Evolutionary conservation across 2,888 invertebrate species (phyloP).

Genomic region (Leptinotarsa peninsularis): DNA sequence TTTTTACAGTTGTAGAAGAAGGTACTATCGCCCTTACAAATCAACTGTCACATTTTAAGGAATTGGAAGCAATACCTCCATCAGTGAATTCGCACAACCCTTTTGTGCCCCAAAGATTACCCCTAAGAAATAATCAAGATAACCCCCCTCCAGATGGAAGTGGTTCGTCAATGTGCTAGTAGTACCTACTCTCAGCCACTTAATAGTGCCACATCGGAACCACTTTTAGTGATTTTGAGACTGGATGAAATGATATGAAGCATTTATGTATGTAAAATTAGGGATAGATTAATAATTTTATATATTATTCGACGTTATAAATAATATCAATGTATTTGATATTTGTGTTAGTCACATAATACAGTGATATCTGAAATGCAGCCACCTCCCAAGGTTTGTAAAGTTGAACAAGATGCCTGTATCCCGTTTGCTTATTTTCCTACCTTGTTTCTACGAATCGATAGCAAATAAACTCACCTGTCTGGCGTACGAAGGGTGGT

Average conservation of each 20-base stretch:
- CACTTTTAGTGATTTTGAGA: conserved; percentile 32
- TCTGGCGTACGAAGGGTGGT: conserved; percentile 99
- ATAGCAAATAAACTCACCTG: conserved; percentile 69
- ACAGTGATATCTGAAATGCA: background rate
- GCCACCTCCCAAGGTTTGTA: background rate
- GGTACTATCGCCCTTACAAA: conserved; percentile 82
- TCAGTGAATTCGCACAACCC: conserved; percentile 56
- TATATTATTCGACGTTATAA: conserved; percentile 30
- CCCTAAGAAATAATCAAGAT: conserved; percentile 53
- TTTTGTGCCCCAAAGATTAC: conserved; percentile 54
- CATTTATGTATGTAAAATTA: conserved; percentile 23
- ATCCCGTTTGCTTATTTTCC: too few relatives aligned
- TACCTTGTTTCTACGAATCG: too few relatives aligned
- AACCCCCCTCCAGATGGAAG: conserved; percentile 51
- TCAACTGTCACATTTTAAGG: conserved; percentile 75
- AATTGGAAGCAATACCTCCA: conserved; percentile 64
- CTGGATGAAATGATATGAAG: conserved; percentile 4
- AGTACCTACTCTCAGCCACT: conserved; percentile 45
- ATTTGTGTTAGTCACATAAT: background rate
- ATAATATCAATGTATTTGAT: background rate
- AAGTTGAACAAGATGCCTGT: background rate
- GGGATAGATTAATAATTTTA: conserved; percentile 32
- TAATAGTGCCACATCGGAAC: conserved; percentile 44
- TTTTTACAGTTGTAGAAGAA: conserved; percentile 80
- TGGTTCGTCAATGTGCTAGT: conserved; percentile 52